Conservation (phyloP, 2,888 invertebrate species). For the Diabrotica balteata region DNA sequence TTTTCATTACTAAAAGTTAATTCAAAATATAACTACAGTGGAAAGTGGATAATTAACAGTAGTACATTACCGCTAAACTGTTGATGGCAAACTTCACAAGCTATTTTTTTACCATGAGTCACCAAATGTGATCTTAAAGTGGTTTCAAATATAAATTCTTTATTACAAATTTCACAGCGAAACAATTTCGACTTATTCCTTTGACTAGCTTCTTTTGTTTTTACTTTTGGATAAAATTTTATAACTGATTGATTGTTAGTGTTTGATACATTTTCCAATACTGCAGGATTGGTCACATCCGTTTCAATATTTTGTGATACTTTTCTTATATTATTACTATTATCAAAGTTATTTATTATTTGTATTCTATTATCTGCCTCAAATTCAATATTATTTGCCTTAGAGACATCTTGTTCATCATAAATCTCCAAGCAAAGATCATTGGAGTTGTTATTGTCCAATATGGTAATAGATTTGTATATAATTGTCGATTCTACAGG, state of each 20-base stretch:
- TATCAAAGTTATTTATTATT: no score
- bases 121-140: conserved; percentile 49
- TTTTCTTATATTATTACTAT: no score
- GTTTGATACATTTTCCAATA: no score
- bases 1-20: conserved; percentile 48
- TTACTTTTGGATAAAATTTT: conserved; percentile 18
- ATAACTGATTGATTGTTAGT: conserved; percentile 10
- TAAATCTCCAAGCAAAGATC: conserved; percentile 14
- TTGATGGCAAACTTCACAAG: conserved; percentile 53
- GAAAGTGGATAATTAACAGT: no score
- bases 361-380: no score
- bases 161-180: conserved; percentile 48
- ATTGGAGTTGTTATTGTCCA: conserved; percentile 16
- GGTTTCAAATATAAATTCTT: conserved; percentile 48
- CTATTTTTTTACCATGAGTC: conserved; percentile 50
- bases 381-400: background rate
- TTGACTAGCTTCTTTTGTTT: conserved; percentile 9
- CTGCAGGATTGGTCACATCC: no score
- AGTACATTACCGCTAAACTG: conserved; percentile 51
- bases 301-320: no score
- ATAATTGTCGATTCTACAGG: conserved; percentile 32
- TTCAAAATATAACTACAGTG: background rate
- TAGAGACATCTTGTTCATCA: conserved; percentile 4
- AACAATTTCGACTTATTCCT: background rate
- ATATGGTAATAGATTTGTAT: conserved; percentile 35